These are phyloP conservation scores for Aphyosemion australe DNA, from an alignment of 2,113 vertebrate species.

Conservation along the genomic window DNA sequence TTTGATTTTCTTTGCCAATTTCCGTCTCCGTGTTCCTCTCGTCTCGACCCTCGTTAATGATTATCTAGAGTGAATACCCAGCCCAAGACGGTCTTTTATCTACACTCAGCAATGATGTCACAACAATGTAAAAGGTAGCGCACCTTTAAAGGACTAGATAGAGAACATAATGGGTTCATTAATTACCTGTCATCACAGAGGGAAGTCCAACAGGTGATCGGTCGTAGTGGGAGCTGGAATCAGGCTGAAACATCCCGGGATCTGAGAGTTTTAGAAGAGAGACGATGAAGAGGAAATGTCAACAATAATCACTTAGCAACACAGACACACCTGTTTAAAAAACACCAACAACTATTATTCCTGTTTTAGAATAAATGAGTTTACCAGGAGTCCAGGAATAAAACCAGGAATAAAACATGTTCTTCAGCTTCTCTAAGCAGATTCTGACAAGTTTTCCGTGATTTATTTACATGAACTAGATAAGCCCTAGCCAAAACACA, in stretches of 20 bases:
- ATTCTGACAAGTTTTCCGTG: no score
- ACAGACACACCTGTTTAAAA: neutral
- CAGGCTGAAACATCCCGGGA: conserved; percentile 41
- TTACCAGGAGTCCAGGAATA: no score
- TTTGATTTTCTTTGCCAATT: conserved; percentile 22
- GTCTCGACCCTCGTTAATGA: neutral
- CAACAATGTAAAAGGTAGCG: neutral
- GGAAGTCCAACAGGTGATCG: conserved; percentile 9
- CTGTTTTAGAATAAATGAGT: neutral
- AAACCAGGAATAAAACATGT: no score
- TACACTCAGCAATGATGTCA: neutral
- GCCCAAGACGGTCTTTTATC: neutral
- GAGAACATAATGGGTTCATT: neutral
- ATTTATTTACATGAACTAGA: no score
- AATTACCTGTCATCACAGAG: conserved; percentile 53
- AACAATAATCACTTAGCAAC: conserved; percentile 51
- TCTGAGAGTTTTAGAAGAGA: conserved; percentile 30
- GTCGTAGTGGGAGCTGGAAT: conserved; percentile 14
- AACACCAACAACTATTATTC: neutral
- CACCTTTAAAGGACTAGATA: neutral
- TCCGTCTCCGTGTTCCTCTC: conserved; percentile 5
- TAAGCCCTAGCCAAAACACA: no score
- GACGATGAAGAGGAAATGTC: neutral
- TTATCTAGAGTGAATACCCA: conserved; percentile 2
- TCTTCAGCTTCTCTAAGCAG: no score